Conservation (phyloP, 2,797 vertebrate species). For the Rhinoraja longicauda region DNA sequence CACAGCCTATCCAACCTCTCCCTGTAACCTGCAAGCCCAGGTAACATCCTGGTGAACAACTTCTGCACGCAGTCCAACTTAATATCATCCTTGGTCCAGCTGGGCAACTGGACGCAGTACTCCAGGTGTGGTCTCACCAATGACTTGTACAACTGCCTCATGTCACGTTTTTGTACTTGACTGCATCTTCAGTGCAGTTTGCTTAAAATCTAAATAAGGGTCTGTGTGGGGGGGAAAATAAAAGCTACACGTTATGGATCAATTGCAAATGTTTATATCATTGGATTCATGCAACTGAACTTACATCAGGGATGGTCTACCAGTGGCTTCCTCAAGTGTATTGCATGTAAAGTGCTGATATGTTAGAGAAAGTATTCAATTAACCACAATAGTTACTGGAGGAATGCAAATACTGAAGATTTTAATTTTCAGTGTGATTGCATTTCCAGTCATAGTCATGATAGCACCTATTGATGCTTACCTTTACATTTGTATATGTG, state of each 20-base stretch:
- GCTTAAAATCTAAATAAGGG: slow-evolving; percentile 27
- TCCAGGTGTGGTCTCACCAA: too few species aligned
- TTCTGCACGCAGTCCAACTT: too few species aligned
- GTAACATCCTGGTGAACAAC: too few species aligned
- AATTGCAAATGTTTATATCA: background rate
- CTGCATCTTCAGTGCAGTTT: background rate
- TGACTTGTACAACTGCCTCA: too few species aligned
- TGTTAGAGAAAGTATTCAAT: slow-evolving; percentile 27
- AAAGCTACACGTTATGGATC: background rate
- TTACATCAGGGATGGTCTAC: background rate
- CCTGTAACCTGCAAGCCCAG: too few species aligned
- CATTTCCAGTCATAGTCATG: too few species aligned
- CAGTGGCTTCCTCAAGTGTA: background rate
- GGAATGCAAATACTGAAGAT: background rate
- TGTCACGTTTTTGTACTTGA: too few species aligned
- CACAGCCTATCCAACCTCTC: too few species aligned
- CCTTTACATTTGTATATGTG: background rate
- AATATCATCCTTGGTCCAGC: too few species aligned
- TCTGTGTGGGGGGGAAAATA: slow-evolving; percentile 19
- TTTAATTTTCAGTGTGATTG: background rate
- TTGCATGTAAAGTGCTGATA: background rate
- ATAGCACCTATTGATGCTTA: background rate
- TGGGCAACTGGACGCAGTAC: too few species aligned
- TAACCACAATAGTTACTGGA: background rate
- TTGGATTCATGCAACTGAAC: background rate